Base-by-base conservation (phyloP, 2,113 vertebrate genomes). In the Salvelinus namaycush region DNA sequence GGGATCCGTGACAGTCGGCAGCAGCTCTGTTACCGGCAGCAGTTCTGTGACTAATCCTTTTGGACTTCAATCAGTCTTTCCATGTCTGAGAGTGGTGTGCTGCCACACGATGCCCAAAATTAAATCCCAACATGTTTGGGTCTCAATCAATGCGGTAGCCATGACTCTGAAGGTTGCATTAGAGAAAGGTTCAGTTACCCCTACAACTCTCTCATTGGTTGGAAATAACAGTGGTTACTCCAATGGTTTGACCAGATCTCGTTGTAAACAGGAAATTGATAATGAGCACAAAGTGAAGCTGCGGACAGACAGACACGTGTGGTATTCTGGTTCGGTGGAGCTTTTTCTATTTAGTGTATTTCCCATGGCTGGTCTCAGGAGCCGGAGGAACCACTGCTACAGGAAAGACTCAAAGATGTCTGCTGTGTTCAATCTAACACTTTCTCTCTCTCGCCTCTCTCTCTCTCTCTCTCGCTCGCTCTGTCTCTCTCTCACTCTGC, bases 401-500 rank as follows among this genome's bases (percentile, higher is more conserved):
- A 8, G n/a, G 59, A 62, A 62, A 22, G 20, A 62, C 59, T 62
- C 59, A n/a, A 22, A 62, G 14, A 57, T 22, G 18, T 62, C 66
- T 39, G 27, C 4, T 20, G 27, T 29, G 16, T 34, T 27, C 18
- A 29, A 3, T 20, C n/a, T 57, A 11, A 8, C 12, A 20, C 16
- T 62, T 67, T 18, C 27, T 48, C 18, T 26, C 54, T 59, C 62
- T 70, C 74, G 1, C 34, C 66, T 51, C 57, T 65, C 48, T 77
- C 26, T 26, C 31, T n/a, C n/a, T 18, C 18, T 64, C 22, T 73
- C 29, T 18, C 29, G 75, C 22, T 70, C 80, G 39, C 51, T 39
- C 13, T 80, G 8, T 78, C 34, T 72, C 71, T 13, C 0, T 86
- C 76, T 79, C 70, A 34, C 68, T 59, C 85, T 79, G 68, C 90